Percentiles rank a stretch among this genome's conserved stretches.
phyloP scores from a whole-genome alignment of 2,888 invertebrate genomes.

The Cremastinae sp. region DNA sequence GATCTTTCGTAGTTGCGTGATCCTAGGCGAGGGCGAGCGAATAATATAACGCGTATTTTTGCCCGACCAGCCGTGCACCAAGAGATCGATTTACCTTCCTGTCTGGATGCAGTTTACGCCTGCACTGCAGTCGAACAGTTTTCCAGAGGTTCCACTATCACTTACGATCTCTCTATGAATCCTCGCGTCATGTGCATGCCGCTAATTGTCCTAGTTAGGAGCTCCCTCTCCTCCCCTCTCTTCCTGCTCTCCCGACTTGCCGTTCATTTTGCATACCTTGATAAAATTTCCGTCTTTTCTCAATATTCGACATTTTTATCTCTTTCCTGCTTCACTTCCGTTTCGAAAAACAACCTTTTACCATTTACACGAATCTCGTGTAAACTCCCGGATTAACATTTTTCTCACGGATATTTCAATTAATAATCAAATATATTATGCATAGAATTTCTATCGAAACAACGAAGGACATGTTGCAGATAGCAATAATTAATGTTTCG shows the following conservation, averaged over 20 bases:
- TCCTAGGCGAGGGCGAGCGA: conserved; percentile 1
- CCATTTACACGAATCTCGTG: neutral
- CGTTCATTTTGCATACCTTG: neutral
- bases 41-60: conserved; percentile 17
- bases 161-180: conserved; percentile 1
- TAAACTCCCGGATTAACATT: no score
- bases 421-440: no score
- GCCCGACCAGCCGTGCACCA: neutral
- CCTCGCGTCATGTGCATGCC: conserved; percentile 28
- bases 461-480: no score
- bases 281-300: no score
- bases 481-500: no score
- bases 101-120: conserved; percentile 2
- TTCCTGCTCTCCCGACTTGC: neutral
- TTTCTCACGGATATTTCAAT: no score
- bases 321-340: no score
- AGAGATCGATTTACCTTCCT: conserved; percentile 25
- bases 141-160: conserved; percentile 11
- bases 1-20: conserved; percentile 35
- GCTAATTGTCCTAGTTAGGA: conserved; percentile 30
- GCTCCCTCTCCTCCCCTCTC: neutral
- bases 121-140: conserved; percentile 7
- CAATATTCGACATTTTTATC: no score
- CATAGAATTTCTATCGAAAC: no score
- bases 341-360: no score